Evolutionary conservation across 2,797 vertebrate genomes (phyloP), one percentile per base, ranked within the genome.

Genomic region (Chelmon rostratus): DNA sequence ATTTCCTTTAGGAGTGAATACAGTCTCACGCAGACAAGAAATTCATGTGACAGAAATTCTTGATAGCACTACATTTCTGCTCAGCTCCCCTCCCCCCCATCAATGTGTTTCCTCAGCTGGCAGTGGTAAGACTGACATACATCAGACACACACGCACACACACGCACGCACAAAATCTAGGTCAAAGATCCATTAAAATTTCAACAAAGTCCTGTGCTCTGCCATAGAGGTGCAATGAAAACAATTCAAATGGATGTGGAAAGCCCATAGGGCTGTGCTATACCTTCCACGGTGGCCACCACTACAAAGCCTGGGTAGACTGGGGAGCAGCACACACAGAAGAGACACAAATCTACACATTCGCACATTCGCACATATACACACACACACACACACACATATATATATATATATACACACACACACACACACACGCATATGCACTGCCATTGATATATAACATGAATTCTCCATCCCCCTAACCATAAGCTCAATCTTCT

Each of bases 161-260:
- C 54, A 58, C 35, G n/a, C 53, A 33, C 73, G 78, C 67, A 63
- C 28, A 23, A 81, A 92, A 96, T 95, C 94, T 95, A 93, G 95
- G 95, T 95, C 95, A 95, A 90, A 91, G 86, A 89, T 75, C 78
- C 92, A 95, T 96, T 93, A 95, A 95, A 91, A 92, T 94, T 94
- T 94, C 88, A 94, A 91, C 92, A 94, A 93, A 94, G 91, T 90
- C 90, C 83, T 92, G 79, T 61, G 88, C 87, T 88, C 82, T 92
- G 87, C 78, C 82, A 88, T 81, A 56, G 75, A 94, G 89, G 88
- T 89, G 79, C 77, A 87, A 84, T 53, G 83, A 86, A 90, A 93
- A 94, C 91, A 93, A 92, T 90, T 90, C 75, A 87, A 86, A 84
- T 80, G 71, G 81, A 86, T 88, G 86, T 68, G 81, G 84, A 80